A percentile compares a stretch with the other conserved stretches of the same genome.
phyloP scores from a whole-genome alignment of 2,113 vertebrate species.

The Odocoileus virginianus region DNA sequence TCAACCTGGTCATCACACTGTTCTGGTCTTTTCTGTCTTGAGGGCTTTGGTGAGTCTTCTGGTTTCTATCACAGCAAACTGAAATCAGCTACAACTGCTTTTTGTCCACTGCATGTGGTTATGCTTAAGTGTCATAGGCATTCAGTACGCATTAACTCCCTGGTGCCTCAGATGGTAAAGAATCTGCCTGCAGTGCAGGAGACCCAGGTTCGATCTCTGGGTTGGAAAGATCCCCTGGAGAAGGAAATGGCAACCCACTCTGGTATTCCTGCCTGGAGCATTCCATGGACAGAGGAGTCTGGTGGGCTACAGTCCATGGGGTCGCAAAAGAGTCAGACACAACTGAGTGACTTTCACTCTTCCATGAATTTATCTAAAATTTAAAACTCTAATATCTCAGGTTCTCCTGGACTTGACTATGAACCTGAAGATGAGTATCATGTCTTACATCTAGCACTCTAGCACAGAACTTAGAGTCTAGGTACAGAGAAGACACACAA shows the following conservation, averaged over 20 bases:
- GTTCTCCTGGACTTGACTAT: neutral
- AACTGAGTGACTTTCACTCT: neutral
- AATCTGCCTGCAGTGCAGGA: neutral
- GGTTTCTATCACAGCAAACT: slow-evolving; percentile 22
- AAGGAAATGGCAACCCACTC: neutral
- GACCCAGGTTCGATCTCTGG: neutral
- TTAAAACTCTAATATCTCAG: slow-evolving; percentile 5
- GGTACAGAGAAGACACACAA: neutral
- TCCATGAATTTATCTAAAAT: neutral
- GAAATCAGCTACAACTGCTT: neutral
- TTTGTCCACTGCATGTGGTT: slow-evolving; percentile 12
- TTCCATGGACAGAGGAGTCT: neutral
- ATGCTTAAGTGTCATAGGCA: neutral
- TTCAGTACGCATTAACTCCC: slow-evolving; percentile 27
- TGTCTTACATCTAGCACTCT: neutral
- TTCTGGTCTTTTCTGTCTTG: neutral
- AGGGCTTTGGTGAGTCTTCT: neutral
- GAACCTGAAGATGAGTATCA: neutral
- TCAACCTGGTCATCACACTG: neutral
- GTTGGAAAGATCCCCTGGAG: neutral
- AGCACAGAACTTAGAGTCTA: neutral
- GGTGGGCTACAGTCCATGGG: neutral
- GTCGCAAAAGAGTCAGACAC: neutral
- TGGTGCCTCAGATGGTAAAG: neutral
- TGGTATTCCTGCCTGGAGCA: neutral